Percentiles rank a stretch among this genome's conserved stretches.
These are phyloP conservation scores for Loxodonta africana DNA, from an alignment of 2,113 vertebrate genomes.

Conservation along the genomic window DNA sequence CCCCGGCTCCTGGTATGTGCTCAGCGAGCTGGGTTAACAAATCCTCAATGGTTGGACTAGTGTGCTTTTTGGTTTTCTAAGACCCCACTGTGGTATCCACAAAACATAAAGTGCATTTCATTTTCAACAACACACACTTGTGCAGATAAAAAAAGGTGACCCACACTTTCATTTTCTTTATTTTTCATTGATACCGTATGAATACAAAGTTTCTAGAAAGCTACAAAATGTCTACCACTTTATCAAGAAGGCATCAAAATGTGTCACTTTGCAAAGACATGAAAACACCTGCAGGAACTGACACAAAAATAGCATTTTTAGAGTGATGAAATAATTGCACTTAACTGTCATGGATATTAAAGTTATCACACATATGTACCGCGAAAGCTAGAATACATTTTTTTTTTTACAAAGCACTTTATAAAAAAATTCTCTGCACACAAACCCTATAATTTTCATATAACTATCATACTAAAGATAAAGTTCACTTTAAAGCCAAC, in stretches of 20 bases:
- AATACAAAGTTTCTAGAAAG: constrained; percentile 99
- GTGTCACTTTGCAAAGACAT: constrained; percentile 99
- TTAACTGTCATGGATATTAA: constrained; percentile 97
- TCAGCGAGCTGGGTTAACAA: background rate
- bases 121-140: constrained; percentile 58
- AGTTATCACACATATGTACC: constrained; percentile 99
- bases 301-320: constrained; percentile 97
- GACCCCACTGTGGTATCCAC: background rate
- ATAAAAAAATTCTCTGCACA: constrained; percentile 97
- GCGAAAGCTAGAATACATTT: constrained; percentile 98
- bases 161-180: constrained; percentile 95
- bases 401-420: constrained; percentile 99
- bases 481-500: constrained; percentile 99
- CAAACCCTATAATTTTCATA: constrained; percentile 96
- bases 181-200: constrained; percentile 99
- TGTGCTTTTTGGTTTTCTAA: background rate
- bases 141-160: constrained; percentile 85
- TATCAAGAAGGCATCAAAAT: constrained; percentile 99
- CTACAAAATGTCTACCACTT: constrained; percentile 99
- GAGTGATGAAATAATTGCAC: constrained; percentile 96
- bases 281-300: constrained; percentile 98
- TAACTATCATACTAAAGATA: constrained; percentile 96
- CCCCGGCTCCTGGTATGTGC: background rate
- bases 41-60: background rate
- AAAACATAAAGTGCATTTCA: background rate